Base-by-base conservation (phyloP, 2,888 invertebrate genomes). In the Nomada flava region DNA sequence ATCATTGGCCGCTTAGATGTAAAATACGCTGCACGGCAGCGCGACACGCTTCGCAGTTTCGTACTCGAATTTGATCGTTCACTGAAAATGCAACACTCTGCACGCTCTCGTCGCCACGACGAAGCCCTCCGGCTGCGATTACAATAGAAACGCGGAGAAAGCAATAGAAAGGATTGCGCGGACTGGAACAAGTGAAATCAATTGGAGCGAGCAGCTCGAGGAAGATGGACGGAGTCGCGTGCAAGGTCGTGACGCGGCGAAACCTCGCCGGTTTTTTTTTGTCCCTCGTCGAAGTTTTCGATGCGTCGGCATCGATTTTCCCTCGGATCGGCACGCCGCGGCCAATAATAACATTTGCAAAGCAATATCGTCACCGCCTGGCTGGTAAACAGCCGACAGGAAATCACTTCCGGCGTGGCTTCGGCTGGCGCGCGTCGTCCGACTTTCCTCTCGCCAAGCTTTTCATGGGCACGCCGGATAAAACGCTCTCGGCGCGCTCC, bases 331-430 rank as follows among this genome's bases (percentile, higher is more conserved):
- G 42, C 3, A n/a, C 59, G 44, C n/a, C 9, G 20, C 64, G 67
- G 67, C 70, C 69, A 71, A 59, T 59, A 67, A 75, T 63, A 68
- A 71, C 59, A 72, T 82, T 82, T 69, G 42, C 69, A 23, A 68
- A 63, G 74, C 65, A 59, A 63, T 71, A 79, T 75, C 70, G 79
- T 57, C 72, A 60, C 57, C 15, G 65, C 53, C n/a, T n/a, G 52
- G 20, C 55, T 50, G 78, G 74, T 67, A 78, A 81, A 81, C 69
- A 69, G 72, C 50, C 76, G 80, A 70, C 82, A 73, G 82, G 82
- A 83, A 83, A 83, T 81, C 81, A 70, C 76, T 83, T 83, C 82
- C 81, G 82, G 73, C 68, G 59, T 67, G 72, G 74, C 59, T 26
- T 20, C 29, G 52, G 26, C 42, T 65, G n/a, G 50, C 23, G 44